Evolutionary conservation across 2,113 vertebrate species (phyloP).

Genomic region (Notechis scutatus): DNA sequence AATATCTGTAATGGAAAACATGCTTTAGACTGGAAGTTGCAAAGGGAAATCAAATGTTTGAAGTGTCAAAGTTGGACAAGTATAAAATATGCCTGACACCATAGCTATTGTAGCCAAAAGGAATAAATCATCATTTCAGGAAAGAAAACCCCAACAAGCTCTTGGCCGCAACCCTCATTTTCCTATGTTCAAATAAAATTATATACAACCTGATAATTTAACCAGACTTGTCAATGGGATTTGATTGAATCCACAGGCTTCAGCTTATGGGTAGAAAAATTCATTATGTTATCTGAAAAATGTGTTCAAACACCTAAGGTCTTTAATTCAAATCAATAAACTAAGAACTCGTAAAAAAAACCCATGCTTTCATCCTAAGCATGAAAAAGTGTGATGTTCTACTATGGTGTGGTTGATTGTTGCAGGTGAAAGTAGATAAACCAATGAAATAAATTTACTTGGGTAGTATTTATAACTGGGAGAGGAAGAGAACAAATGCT

Average conservation of each 20-base stretch:
- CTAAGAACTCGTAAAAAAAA: neutral
- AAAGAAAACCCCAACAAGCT: constrained; percentile 71
- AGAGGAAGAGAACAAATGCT: neutral
- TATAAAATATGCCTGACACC: constrained; percentile 70
- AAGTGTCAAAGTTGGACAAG: constrained; percentile 70
- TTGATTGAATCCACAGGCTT: constrained; percentile 66
- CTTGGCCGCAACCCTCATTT: constrained; percentile 71
- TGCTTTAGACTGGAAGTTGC: constrained; percentile 70
- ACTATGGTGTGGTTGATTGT: neutral
- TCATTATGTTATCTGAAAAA: constrained; percentile 56
- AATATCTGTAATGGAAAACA: constrained; percentile 72
- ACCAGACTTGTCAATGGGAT: constrained; percentile 72
- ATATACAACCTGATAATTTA: constrained; percentile 74
- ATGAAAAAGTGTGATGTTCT: constrained; percentile 29
- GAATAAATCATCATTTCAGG: constrained; percentile 73
- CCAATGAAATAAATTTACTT: neutral
- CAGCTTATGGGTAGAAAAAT: constrained; percentile 49
- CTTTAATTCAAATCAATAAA: constrained; percentile 48
- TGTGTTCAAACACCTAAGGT: constrained; percentile 46
- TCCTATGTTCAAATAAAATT: constrained; percentile 71
- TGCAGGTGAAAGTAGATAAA: neutral
- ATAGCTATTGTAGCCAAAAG: constrained; percentile 68
- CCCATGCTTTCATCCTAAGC: constrained; percentile 24
- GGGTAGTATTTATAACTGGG: neutral
- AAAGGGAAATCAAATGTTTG: constrained; percentile 73